Evolutionary conservation across 1,140 invertebrate genomes (phyloP), one percentile per base, ranked within the genome.

Genomic region (Venturia canescens): DNA sequence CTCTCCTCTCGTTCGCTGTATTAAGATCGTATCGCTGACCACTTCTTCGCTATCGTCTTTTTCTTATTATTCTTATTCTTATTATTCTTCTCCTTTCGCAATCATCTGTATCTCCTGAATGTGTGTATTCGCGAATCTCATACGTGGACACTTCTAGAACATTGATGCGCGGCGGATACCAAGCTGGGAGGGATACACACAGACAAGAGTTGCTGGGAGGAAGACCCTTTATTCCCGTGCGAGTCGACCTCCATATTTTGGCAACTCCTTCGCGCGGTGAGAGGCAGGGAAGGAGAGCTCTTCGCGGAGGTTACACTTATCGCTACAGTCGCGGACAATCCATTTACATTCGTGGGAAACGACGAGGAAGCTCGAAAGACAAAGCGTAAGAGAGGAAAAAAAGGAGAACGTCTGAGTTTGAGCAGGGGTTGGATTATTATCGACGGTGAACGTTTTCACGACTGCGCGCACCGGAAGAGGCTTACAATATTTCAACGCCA

Each of bases 181-280:
- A 5, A 9, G 5, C 29, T 77, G 18, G 34, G 34, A 53, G 50
- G 27, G 74, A 60, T 27, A 57, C 3, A 23, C 15, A 72, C 38
- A 3, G 71, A n/a, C n/a, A n/a, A n/a, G 53, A 38, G 60, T 18
- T 21, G 2, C 29, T 27, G 0, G n/a, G n/a, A n/a, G 18, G 21
- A 6, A 76, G 26, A 63, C 74, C 74, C 74, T 76, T 76, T 76
- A 31, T 44, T 76, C 74, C 53, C 74, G 63, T 60, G 34, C 50
- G 34, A 34, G 50, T 60, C 74, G 74, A 76, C 74, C 74, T 63
- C 53, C 60, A 63, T 76, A 74, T 76, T 76, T 76, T 63, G 74
- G 74, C 74, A 76, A 74, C 48, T 48, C 44, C 15, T 69, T 29
- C 66, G 16, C 66, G 16, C 23, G 71, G 44, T 57, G 44, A 74